A percentile compares a stretch with the other conserved stretches of the same genome.
Evolutionary conservation across 2,797 vertebrate species (phyloP).

Genomic region (Muscicapa comitata): DNA sequence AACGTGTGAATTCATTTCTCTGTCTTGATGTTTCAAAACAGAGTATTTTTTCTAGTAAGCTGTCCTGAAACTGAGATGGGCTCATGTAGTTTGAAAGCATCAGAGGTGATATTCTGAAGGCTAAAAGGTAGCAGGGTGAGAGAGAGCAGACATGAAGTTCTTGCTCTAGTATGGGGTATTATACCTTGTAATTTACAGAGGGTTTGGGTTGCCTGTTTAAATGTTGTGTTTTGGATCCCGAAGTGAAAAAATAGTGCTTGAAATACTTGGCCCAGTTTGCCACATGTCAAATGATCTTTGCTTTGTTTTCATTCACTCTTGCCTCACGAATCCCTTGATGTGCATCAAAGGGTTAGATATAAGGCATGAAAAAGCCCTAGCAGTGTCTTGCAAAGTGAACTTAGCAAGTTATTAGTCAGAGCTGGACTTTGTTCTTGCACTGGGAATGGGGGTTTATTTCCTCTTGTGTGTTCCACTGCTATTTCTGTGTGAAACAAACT

Average conservation of each 20-base stretch:
- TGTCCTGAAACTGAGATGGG: background rate
- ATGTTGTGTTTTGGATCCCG: background rate
- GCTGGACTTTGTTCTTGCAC: background rate
- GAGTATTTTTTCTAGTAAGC: background rate
- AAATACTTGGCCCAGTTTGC: background rate
- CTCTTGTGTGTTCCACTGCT: background rate
- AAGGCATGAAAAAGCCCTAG: background rate
- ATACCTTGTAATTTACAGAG: accelerated
- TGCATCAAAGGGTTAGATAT: accelerated
- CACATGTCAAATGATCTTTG: background rate
- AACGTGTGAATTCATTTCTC: background rate
- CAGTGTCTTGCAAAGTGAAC: background rate
- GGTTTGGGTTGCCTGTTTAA: background rate
- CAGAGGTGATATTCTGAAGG: background rate
- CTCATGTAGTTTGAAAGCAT: background rate
- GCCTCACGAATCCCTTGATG: background rate
- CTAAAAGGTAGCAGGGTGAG: background rate
- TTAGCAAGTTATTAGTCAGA: background rate
- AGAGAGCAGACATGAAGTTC: background rate
- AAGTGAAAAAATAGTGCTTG: background rate
- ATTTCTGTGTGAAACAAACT: background rate
- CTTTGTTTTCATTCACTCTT: background rate
- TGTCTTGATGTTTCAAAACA: background rate
- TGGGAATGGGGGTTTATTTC: background rate
- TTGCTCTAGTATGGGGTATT: background rate